These are phyloP conservation scores for Perca schrenkii DNA, from an alignment of 2,113 vertebrate species.

Conservation along the genomic window DNA sequence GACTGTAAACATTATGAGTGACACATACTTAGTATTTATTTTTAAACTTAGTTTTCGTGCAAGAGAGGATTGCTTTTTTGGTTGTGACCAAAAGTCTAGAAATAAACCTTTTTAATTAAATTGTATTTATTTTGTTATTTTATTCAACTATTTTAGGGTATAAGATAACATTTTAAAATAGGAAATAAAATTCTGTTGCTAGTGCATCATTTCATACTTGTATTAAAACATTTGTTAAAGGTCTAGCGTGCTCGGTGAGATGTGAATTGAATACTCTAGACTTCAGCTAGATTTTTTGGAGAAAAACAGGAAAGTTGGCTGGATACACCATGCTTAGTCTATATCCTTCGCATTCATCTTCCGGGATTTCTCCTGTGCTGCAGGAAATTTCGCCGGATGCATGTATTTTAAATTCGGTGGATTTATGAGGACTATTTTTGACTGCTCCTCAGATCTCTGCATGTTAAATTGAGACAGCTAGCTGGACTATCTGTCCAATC, in stretches of 20 bases:
- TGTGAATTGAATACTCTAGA: slow-evolving; percentile 13
- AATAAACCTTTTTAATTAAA: slow-evolving; percentile 31
- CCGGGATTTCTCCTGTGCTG: no score
- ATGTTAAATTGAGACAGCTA: no score
- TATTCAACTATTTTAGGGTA: background rate
- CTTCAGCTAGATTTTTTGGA: background rate
- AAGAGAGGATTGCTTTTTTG: background rate
- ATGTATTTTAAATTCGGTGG: no score
- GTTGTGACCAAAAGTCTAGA: slow-evolving; percentile 12
- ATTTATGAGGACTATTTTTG: no score
- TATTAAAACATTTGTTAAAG: background rate
- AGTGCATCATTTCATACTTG: slow-evolving; percentile 35
- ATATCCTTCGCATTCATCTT: no score
- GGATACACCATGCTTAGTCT: no score
- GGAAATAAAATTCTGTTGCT: slow-evolving; percentile 18
- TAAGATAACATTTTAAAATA: slow-evolving; percentile 36
- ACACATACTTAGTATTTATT: background rate
- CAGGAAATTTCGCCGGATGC: no score
- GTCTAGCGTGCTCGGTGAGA: slow-evolving; percentile 6
- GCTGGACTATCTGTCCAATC: no score
- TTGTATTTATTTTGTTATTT: background rate
- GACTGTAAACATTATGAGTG: background rate
- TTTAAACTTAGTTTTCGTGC: slow-evolving; percentile 12
- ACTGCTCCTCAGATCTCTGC: no score
- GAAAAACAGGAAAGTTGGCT: slow-evolving; percentile 29